Evolutionary conservation across 2,797 vertebrate genomes (phyloP).

Genomic region (Antrozous pallidus): DNA sequence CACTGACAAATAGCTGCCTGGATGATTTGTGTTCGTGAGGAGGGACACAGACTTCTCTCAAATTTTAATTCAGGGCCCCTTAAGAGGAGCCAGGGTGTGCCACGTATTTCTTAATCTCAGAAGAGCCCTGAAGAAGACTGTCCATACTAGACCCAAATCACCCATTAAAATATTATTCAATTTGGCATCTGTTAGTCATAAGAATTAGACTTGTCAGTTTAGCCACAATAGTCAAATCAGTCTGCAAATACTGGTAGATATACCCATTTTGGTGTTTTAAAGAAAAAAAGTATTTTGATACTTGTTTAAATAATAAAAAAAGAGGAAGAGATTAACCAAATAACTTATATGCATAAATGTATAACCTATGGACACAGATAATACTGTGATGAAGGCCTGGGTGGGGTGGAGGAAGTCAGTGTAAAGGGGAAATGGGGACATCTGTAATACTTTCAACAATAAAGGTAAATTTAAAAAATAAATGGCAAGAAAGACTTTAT

Average conservation of each 20-base stretch:
- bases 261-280: not conserved
- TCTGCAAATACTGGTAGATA: not conserved
- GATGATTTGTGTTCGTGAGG: not conserved
- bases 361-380: no score
- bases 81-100: not conserved
- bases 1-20: not conserved
- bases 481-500: not conserved
- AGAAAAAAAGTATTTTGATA: slow-evolving; percentile 9
- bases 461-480: no score
- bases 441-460: no score
- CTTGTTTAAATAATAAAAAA: not conserved
- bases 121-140: not conserved
- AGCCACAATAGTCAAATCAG: not conserved
- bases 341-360: no score
- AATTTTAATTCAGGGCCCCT: not conserved
- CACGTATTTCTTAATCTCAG: not conserved
- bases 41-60: not conserved
- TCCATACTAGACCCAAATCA: not conserved
- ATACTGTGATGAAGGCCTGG: no score
- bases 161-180: not conserved
- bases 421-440: no score
- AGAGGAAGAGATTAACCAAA: no score
- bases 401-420: no score
- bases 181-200: not conserved
- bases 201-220: not conserved